These are phyloP conservation scores for Hartigia nigra DNA, from an alignment of 2,888 invertebrate species.

Conservation along the genomic window DNA sequence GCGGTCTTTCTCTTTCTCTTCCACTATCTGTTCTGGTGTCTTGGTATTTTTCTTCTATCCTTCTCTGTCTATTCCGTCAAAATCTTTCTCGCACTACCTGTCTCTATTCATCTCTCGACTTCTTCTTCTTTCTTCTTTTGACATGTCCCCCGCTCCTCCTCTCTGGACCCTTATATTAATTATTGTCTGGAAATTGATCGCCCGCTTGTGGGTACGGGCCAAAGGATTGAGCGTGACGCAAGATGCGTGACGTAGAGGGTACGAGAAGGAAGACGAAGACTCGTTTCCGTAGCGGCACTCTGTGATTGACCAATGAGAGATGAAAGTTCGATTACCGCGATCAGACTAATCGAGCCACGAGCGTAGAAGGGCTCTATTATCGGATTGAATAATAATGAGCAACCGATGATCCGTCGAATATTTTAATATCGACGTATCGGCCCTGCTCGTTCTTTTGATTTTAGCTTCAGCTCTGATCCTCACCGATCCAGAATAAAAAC, in stretches of 20 bases:
- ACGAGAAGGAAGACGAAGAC: not conserved
- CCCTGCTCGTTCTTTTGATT: not conserved
- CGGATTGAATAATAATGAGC: conserved; percentile 23
- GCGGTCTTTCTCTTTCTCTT: conserved; percentile 26
- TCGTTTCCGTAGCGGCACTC: not conserved
- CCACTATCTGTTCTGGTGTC: conserved; percentile 12
- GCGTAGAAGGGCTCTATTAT: conserved; percentile 11
- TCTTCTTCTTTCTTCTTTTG: conserved; percentile 19
- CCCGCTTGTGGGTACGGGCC: too few relatives aligned
- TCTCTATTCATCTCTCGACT: conserved; percentile 27
- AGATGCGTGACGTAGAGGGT: too few relatives aligned
- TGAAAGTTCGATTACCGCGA: conserved; percentile 18
- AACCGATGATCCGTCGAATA: conserved; percentile 20
- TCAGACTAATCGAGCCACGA: conserved; percentile 18
- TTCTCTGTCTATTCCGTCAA: conserved; percentile 19
- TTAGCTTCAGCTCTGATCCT: not conserved
- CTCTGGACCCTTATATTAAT: not conserved
- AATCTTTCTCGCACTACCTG: conserved; percentile 6
- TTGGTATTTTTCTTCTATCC: conserved; percentile 15
- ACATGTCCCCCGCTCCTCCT: not conserved
- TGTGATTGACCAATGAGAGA: not conserved
- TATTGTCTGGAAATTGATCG: too few relatives aligned
- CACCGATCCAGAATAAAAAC: not conserved
- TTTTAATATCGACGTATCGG: conserved; percentile 7
- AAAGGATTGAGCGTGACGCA: too few relatives aligned